Conservation (phyloP, 2,797 vertebrate species). For the Clamator glandarius region DNA sequence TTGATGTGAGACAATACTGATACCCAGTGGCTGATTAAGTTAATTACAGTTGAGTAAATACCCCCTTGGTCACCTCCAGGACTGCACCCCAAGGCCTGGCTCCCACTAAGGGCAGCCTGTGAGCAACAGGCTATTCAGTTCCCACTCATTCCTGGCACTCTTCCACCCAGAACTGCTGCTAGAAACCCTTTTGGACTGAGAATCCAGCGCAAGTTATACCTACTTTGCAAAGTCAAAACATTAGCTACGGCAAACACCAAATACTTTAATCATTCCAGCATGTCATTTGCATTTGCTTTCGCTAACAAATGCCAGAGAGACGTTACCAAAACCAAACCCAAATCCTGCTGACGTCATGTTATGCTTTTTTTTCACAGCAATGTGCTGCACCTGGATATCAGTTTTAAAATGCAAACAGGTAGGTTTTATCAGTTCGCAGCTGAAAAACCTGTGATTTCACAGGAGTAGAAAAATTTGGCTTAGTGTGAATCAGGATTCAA, state of each 20-base stretch:
- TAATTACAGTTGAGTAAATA: slow-evolving; percentile 68
- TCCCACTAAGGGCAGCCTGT: not conserved
- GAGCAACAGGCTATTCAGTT: not conserved
- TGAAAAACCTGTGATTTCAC: slow-evolving; percentile 24
- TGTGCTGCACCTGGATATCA: slow-evolving; percentile 17
- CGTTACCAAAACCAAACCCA: slow-evolving; percentile 7
- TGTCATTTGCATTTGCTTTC: slow-evolving; percentile 61
- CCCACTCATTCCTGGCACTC: not conserved
- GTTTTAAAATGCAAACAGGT: slow-evolving; percentile 15
- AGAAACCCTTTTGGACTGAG: not conserved
- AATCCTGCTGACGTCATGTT: slow-evolving; percentile 17
- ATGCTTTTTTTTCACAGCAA: not conserved
- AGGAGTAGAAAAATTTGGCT: not conserved
- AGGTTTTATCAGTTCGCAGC: slow-evolving; percentile 21
- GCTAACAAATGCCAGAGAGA: slow-evolving; percentile 31
- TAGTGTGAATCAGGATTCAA: not conserved
- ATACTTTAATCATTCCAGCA: slow-evolving; percentile 39
- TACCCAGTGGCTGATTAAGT: slow-evolving; percentile 73
- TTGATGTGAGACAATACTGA: slow-evolving; percentile 69
- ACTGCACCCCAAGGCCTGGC: not conserved
- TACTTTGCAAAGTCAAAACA: slow-evolving; percentile 47
- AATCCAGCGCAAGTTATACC: not conserved
- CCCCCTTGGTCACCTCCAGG: slow-evolving; percentile 15
- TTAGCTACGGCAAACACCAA: not conserved
- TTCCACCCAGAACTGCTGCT: not conserved